phyloP scores from a whole-genome alignment of 2,888 invertebrate genomes.

The Proisotoma minuta region DNA sequence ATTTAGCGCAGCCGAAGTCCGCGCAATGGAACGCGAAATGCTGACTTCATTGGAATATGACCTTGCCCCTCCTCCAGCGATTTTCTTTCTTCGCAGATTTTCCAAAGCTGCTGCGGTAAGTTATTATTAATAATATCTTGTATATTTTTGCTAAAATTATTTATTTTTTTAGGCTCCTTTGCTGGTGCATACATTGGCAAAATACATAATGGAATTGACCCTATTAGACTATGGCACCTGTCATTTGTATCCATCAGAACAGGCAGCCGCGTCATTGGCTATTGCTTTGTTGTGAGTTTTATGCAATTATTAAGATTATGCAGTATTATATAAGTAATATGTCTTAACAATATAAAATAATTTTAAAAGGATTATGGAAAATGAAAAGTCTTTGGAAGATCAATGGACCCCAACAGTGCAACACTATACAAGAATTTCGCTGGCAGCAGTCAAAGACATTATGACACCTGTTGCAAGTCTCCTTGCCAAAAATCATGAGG shows the following conservation, averaged over 20 bases:
- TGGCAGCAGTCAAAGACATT: slow-evolving; percentile 64
- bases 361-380: slow-evolving; percentile 47
- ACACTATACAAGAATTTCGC: slow-evolving; percentile 70
- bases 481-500: slow-evolving; percentile 59
- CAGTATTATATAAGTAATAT: slow-evolving; percentile 4
- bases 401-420: slow-evolving; percentile 71
- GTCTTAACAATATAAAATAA: neutral
- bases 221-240: slow-evolving; percentile 75
- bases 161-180: slow-evolving; percentile 58
- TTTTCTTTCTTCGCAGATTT: slow-evolving; percentile 82
- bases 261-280: slow-evolving; percentile 76
- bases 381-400: slow-evolving; percentile 51
- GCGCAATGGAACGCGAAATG: slow-evolving; percentile 76
- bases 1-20: slow-evolving; percentile 71
- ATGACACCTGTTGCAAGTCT: slow-evolving; percentile 66
- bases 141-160: slow-evolving; percentile 4
- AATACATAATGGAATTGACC: slow-evolving; percentile 83
- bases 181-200: slow-evolving; percentile 71
- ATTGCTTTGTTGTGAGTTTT: slow-evolving; percentile 59
- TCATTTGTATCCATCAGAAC: slow-evolving; percentile 71
- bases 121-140: slow-evolving; percentile 25
- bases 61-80: slow-evolving; percentile 77
- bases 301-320: neutral
- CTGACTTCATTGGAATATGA: slow-evolving; percentile 70
- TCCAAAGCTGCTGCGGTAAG: slow-evolving; percentile 56